phyloP scores from a whole-genome alignment of 2,797 vertebrate genomes.

The Pseudomugil tenellus region DNA sequence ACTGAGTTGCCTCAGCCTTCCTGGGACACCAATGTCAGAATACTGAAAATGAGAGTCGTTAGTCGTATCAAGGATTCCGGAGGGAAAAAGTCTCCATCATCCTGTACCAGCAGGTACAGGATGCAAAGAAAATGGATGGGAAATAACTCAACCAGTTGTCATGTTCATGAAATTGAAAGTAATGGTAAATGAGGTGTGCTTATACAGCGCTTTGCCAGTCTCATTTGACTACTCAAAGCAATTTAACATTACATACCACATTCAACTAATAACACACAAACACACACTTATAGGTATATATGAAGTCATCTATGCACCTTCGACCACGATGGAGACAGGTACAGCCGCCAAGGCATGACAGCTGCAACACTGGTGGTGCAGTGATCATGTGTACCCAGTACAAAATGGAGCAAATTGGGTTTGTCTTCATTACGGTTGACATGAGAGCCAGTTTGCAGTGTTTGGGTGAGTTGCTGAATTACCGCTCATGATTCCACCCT shows the following conservation, averaged over 20 bases:
- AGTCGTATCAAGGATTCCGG: neutral
- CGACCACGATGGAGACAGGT: neutral
- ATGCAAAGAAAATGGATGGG: neutral
- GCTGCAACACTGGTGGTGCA: too few relatives aligned
- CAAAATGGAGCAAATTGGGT: too few relatives aligned
- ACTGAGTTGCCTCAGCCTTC: neutral
- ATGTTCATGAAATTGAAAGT: neutral
- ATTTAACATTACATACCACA: neutral
- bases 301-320: neutral
- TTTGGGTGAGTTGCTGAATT: too few relatives aligned
- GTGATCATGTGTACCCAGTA: neutral
- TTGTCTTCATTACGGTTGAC: neutral
- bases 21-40: neutral
- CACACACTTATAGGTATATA: neutral
- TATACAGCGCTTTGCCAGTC: too few relatives aligned
- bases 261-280: neutral
- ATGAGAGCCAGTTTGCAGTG: too few relatives aligned
- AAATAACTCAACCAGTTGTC: neutral
- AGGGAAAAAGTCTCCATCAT: neutral
- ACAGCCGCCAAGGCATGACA: neutral
- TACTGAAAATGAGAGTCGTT: neutral
- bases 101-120: neutral
- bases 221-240: neutral
- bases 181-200: neutral
- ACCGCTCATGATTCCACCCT: too few relatives aligned